Percentiles rank a stretch among this genome's conserved stretches.
phyloP scores from a whole-genome alignment of 1,140 invertebrate species.

The Hylyphantes graminicola region DNA sequence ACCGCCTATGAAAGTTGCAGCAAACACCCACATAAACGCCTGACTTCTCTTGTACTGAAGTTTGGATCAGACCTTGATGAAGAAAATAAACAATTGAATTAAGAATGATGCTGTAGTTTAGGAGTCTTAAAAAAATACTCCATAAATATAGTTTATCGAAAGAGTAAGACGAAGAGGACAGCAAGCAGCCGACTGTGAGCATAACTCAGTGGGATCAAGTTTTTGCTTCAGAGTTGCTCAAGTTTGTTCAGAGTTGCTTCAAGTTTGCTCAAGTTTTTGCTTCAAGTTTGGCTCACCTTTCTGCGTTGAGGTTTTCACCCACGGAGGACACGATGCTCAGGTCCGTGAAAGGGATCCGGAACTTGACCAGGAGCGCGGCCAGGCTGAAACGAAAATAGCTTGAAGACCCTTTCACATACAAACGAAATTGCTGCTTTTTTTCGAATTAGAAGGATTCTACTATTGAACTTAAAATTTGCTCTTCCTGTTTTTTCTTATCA shows the following conservation, averaged over 20 bases:
- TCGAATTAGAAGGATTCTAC: background rate
- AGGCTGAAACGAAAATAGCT: slow-evolving; percentile 76
- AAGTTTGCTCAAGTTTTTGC: background rate
- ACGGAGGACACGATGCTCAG: slow-evolving; percentile 71
- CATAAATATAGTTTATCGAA: no score
- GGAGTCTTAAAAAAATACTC: no score
- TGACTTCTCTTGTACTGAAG: no score
- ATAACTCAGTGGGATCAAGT: background rate
- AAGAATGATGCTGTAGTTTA: no score
- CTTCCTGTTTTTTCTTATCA: background rate
- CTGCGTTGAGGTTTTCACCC: slow-evolving; percentile 68
- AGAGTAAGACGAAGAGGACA: no score
- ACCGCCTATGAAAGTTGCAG: no score
- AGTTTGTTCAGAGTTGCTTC: no score
- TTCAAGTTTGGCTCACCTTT: slow-evolving; percentile 66
- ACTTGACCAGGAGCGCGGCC: slow-evolving; percentile 81
- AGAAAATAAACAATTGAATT: no score
- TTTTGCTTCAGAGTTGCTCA: no score
- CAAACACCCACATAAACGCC: no score
- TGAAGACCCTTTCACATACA: background rate
- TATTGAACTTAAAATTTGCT: background rate
- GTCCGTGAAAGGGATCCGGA: slow-evolving; percentile 74
- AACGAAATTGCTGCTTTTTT: background rate
- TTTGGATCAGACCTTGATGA: no score
- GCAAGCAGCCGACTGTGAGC: no score